A percentile compares a stretch with the other conserved stretches of the same genome.
Conservation (phyloP, 2,888 invertebrate species). For the Agonum fuliginosum region DNA sequence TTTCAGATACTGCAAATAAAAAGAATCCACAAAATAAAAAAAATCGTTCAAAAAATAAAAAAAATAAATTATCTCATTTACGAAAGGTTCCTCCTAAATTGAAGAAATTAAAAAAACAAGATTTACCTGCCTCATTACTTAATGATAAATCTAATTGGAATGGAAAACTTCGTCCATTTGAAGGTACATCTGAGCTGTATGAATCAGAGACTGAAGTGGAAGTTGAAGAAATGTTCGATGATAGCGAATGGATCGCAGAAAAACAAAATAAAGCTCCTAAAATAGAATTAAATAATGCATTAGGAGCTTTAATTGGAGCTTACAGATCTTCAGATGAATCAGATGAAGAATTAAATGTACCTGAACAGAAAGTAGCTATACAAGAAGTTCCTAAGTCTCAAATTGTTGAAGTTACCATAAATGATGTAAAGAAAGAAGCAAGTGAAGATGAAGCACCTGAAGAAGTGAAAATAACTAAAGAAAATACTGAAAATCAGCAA, state of each 20-base stretch:
- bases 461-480: constrained; percentile 72
- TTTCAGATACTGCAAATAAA: constrained; percentile 11
- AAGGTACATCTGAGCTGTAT: constrained; percentile 68
- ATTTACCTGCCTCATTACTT: constrained; percentile 65
- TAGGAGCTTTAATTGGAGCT: constrained; percentile 76
- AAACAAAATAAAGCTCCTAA: constrained; percentile 50
- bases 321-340: constrained; percentile 76
- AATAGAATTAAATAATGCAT: constrained; percentile 73
- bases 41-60: constrained; percentile 5
- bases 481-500: constrained; percentile 38
- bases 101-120: constrained; percentile 12
- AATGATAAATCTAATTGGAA: constrained; percentile 71
- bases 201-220: constrained; percentile 64
- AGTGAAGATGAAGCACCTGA: constrained; percentile 74
- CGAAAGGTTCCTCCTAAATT: constrained; percentile 1
- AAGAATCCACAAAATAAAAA: constrained; percentile 22
- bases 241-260: constrained; percentile 68
- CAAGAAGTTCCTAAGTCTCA: neutral
- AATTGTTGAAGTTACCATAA: constrained; percentile 10
- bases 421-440: constrained; percentile 31
- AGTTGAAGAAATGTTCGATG: constrained; percentile 67
- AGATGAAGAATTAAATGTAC: constrained; percentile 64
- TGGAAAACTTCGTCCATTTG: constrained; percentile 70
- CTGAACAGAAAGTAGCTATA: constrained; percentile 47
- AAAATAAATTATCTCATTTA: constrained; percentile 24